These are phyloP conservation scores for Castor canadensis DNA, from an alignment of 2,113 vertebrate genomes.

Conservation along the genomic window DNA sequence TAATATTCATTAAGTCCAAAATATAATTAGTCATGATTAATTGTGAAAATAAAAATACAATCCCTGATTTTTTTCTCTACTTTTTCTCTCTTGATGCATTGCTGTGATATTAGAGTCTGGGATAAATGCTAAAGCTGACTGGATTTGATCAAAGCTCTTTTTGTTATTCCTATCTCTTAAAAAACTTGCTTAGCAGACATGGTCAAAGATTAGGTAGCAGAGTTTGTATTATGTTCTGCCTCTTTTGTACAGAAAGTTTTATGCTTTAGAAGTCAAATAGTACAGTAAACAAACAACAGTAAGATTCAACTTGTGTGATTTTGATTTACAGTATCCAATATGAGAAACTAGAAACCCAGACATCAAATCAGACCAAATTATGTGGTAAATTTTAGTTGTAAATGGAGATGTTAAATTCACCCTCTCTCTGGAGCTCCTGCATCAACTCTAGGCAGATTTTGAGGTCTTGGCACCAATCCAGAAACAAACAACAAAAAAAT, in stretches of 20 bases:
- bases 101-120: background rate
- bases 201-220: constrained; percentile 70
- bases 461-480: constrained; percentile 75
- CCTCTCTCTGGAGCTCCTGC: constrained; percentile 65
- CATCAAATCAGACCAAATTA: constrained; percentile 69
- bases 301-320: constrained; percentile 76
- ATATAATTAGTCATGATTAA: constrained; percentile 36
- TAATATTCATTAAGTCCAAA: constrained; percentile 40
- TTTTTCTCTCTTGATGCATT: background rate
- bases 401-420: constrained; percentile 71
- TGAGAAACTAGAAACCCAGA: constrained; percentile 76
- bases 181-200: constrained; percentile 76
- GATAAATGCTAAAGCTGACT: constrained; percentile 65
- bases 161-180: constrained; percentile 80
- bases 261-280: constrained; percentile 76
- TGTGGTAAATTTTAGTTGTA: constrained; percentile 77
- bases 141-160: constrained; percentile 78
- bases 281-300: constrained; percentile 68
- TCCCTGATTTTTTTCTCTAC: constrained; percentile 34
- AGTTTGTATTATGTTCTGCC: constrained; percentile 66
- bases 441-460: constrained; percentile 76
- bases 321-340: constrained; percentile 70
- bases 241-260: constrained; percentile 75
- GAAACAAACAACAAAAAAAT: too few species aligned
- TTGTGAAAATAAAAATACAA: constrained; percentile 51